These are phyloP conservation scores for Noctilio leporinus DNA, from an alignment of 2,113 vertebrate species.

Conservation along the genomic window DNA sequence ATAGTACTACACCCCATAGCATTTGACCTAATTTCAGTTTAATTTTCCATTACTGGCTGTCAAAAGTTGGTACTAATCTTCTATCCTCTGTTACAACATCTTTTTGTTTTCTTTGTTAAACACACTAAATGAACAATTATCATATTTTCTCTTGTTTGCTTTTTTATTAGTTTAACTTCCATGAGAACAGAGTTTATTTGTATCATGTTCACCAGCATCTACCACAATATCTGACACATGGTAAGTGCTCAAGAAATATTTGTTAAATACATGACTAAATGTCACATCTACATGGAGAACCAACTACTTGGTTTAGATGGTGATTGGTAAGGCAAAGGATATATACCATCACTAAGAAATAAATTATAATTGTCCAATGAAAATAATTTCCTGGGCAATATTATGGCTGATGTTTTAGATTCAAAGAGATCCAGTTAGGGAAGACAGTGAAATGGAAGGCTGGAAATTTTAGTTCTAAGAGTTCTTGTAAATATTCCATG, in stretches of 20 bases:
- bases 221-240: background rate
- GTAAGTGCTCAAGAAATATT: background rate
- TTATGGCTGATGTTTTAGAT: background rate
- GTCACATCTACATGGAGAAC: background rate
- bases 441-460: slow-evolving; percentile 8
- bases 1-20: background rate
- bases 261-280: background rate
- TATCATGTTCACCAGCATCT: background rate
- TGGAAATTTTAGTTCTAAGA: slow-evolving; percentile 27
- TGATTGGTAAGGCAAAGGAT: background rate
- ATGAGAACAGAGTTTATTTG: background rate
- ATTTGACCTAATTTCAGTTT: background rate
- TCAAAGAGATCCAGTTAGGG: background rate
- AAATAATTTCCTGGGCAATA: slow-evolving; percentile 4
- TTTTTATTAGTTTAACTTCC: background rate
- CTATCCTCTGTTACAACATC: background rate
- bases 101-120: background rate
- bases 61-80: background rate
- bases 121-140: background rate
- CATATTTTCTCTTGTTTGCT: background rate
- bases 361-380: background rate
- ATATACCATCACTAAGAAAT: background rate
- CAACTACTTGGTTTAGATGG: background rate
- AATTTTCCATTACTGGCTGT: background rate
- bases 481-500: background rate